Evolutionary conservation across 1,140 invertebrate genomes (phyloP).

Genomic region (Cydia amplana): DNA sequence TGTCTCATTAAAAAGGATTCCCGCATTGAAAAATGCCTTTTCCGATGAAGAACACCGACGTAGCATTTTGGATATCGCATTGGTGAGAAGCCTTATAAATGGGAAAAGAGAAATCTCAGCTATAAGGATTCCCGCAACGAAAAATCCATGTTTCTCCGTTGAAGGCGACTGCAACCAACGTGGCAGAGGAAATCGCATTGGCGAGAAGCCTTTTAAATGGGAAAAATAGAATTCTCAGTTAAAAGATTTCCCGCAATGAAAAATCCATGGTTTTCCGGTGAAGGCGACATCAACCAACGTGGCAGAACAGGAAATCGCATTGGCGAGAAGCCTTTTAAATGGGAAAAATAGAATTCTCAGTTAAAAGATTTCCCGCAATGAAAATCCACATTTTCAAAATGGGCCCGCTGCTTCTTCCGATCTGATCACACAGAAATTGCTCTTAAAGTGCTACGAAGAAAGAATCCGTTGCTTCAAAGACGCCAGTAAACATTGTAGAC

Average conservation of each 20-base stretch:
- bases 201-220: not conserved
- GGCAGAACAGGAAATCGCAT: not conserved
- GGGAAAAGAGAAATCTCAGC: not conserved
- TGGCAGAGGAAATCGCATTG: not conserved
- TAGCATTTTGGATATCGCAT: not conserved
- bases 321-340: not conserved
- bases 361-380: slow-evolving; percentile 8
- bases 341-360: not conserved
- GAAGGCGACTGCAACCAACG: not conserved
- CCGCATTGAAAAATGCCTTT: not conserved
- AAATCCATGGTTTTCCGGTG: not conserved
- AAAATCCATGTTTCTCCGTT: not conserved
- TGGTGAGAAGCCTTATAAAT: slow-evolving; percentile 3
- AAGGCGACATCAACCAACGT: not conserved
- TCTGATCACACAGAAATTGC: not conserved
- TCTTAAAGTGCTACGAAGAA: too few species aligned
- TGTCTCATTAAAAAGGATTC: not conserved
- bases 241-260: not conserved
- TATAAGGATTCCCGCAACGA: slow-evolving; percentile 10
- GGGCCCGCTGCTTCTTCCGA: not conserved
- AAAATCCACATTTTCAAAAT: not conserved
- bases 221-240: not conserved
- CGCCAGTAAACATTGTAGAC: too few species aligned
- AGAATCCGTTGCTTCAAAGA: too few species aligned
- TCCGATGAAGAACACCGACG: not conserved